Evolutionary conservation across 2,113 vertebrate genomes (phyloP).

Genomic region (Thymallus thymallus): DNA sequence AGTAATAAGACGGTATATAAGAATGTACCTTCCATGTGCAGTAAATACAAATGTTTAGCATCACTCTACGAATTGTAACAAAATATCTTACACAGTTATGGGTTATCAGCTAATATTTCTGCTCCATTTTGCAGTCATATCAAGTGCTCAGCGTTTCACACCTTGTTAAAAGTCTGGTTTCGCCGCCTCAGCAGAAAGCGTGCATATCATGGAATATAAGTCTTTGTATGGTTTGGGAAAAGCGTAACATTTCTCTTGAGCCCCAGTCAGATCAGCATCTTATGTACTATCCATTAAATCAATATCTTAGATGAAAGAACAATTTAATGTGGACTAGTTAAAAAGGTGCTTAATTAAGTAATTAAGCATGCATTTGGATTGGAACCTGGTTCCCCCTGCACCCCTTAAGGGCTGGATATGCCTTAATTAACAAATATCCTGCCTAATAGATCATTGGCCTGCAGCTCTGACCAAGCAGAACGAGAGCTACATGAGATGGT

Average conservation of each 20-base stretch:
- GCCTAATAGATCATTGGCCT: conserved; percentile 69
- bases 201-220: conserved; percentile 39
- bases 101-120: conserved; percentile 52
- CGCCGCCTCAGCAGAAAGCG: conserved; percentile 58
- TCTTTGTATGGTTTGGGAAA: conserved; percentile 32
- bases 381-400: conserved; percentile 59
- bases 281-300: conserved; percentile 63
- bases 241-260: conserved; percentile 21
- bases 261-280: conserved; percentile 44
- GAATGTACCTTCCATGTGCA: no score
- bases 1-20: no score
- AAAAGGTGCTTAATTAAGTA: conserved; percentile 72
- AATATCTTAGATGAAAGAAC: conserved; percentile 59
- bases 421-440: conserved; percentile 72
- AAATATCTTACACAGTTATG: conserved; percentile 16
- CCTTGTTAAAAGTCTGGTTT: conserved; percentile 38
- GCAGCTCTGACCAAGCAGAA: conserved; percentile 39
- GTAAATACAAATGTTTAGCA: no score
- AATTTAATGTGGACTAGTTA: conserved; percentile 56
- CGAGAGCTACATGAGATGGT: conserved; percentile 17
- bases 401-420: conserved; percentile 57
- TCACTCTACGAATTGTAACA: no score
- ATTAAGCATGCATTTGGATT: conserved; percentile 71
- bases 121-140: conserved; percentile 63
- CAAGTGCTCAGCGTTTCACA: conserved; percentile 36